Percentiles rank a stretch among this genome's conserved stretches.
These are phyloP conservation scores for Rhynchophorus ferrugineus DNA, from an alignment of 1,140 invertebrate species.

Conservation along the genomic window DNA sequence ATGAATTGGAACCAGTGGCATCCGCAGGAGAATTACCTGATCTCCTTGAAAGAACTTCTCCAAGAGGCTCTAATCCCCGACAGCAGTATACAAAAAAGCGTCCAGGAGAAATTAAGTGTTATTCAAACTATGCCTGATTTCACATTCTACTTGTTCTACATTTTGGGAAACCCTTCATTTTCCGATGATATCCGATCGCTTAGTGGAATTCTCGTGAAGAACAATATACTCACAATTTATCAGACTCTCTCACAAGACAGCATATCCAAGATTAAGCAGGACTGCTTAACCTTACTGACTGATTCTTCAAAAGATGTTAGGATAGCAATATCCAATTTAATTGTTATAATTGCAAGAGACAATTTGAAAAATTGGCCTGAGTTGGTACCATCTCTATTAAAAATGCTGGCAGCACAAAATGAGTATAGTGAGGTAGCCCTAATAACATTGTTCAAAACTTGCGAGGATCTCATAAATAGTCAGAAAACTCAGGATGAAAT, in stretches of 20 bases:
- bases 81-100: conserved; percentile 35
- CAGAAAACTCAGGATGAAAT: conserved; percentile 32
- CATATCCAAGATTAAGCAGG: conserved; percentile 28
- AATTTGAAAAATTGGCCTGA: conserved; percentile 33
- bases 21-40: conserved; percentile 33
- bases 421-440: conserved; percentile 34
- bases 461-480: conserved; percentile 33
- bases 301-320: conserved; percentile 36
- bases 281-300: conserved; percentile 33
- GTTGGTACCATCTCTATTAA: conserved; percentile 31
- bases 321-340: conserved; percentile 34
- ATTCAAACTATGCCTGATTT: conserved; percentile 36
- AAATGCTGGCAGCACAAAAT: conserved; percentile 29
- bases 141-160: conserved; percentile 35
- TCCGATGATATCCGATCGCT: conserved; percentile 35
- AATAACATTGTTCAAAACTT: conserved; percentile 36
- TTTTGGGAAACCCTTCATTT: conserved; percentile 31
- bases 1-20: conserved; percentile 36
- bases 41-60: conserved; percentile 32
- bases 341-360: conserved; percentile 34
- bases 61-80: conserved; percentile 37
- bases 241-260: conserved; percentile 26
- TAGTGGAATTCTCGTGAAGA: conserved; percentile 37
- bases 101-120: conserved; percentile 34
- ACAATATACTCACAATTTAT: conserved; percentile 33